phyloP scores from a whole-genome alignment of 2,797 vertebrate species.

The Pseudotriccus pelzelni region DNA sequence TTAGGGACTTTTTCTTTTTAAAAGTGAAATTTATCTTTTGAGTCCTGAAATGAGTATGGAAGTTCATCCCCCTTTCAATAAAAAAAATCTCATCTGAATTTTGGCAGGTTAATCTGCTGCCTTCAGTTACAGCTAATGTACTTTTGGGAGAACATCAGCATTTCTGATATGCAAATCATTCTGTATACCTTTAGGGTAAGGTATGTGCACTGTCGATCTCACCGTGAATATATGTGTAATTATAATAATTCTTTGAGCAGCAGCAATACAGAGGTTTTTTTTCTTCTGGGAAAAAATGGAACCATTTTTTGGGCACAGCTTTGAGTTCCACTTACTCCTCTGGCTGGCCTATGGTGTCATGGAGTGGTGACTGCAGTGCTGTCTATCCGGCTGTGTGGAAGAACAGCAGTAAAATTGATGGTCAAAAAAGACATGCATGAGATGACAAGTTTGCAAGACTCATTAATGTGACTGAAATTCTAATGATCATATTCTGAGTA shows the following conservation, averaged over 20 bases:
- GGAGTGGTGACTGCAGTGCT: neutral
- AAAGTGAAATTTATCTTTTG: neutral
- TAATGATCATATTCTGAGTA: neutral
- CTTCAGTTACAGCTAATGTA: neutral
- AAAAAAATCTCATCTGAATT: neutral
- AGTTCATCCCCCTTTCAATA: neutral
- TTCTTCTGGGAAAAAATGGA: neutral
- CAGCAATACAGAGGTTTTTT: neutral
- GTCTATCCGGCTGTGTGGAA: neutral
- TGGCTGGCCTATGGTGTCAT: neutral
- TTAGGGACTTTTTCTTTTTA: neutral
- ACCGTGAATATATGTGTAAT: neutral
- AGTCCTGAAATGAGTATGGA: neutral
- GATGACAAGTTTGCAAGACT: neutral
- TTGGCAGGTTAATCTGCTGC: neutral
- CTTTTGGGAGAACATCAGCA: neutral
- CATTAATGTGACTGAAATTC: neutral
- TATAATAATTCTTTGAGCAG: neutral
- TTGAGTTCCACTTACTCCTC: neutral
- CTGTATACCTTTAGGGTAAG: neutral
- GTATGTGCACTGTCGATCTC: neutral
- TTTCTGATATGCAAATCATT: neutral
- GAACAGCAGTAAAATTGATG: neutral
- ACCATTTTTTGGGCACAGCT: neutral
- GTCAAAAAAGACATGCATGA: neutral